A percentile compares a stretch with the other conserved stretches of the same genome.
Evolutionary conservation across 2,797 vertebrate species (phyloP).

Genomic region (Cirrhinus molitorella): DNA sequence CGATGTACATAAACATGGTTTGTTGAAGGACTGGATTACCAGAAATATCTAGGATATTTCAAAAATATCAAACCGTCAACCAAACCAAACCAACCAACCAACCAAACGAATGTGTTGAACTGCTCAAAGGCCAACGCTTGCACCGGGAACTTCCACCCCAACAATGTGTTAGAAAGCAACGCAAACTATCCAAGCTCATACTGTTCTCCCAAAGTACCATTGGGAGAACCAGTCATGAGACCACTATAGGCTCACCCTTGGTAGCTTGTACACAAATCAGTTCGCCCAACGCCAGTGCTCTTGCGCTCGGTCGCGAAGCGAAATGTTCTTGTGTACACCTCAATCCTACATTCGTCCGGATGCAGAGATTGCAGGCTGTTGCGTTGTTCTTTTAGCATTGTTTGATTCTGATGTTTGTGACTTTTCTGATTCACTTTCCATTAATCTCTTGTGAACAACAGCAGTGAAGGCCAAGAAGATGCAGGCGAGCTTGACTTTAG

Average conservation of each 20-base stretch:
- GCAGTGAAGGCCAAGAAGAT: slow-evolving; percentile 99
- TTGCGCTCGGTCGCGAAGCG: slow-evolving; percentile 67
- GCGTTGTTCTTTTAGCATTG: slow-evolving; percentile 79
- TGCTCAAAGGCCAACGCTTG: slow-evolving; percentile 76
- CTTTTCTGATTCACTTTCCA: slow-evolving; percentile 72
- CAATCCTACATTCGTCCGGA: slow-evolving; percentile 75
- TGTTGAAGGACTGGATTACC: slow-evolving; percentile 56
- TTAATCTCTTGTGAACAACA: slow-evolving; percentile 94
- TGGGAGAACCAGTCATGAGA: slow-evolving; percentile 69
- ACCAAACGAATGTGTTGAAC: slow-evolving; percentile 62
- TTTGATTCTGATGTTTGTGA: slow-evolving; percentile 73
- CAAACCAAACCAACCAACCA: slow-evolving; percentile 55
- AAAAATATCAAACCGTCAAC: slow-evolving; percentile 68
- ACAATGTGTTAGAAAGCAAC: slow-evolving; percentile 81
- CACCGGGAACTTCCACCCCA: slow-evolving; percentile 69
- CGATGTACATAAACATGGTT: slow-evolving; percentile 70
- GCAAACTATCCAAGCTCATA: slow-evolving; percentile 81
- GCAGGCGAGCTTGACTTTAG: slow-evolving; percentile 99
- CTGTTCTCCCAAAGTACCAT: slow-evolving; percentile 69
- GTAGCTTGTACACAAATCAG: slow-evolving; percentile 76
- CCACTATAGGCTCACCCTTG: slow-evolving; percentile 62
- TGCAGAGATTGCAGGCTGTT: slow-evolving; percentile 74
- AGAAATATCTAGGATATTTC: slow-evolving; percentile 64
- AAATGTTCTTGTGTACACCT: slow-evolving; percentile 77
- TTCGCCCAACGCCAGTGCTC: slow-evolving; percentile 72